Evolutionary conservation across 2,797 vertebrate species (phyloP), one percentile per base, ranked within the genome.

Genomic region (Periparus ater): DNA sequence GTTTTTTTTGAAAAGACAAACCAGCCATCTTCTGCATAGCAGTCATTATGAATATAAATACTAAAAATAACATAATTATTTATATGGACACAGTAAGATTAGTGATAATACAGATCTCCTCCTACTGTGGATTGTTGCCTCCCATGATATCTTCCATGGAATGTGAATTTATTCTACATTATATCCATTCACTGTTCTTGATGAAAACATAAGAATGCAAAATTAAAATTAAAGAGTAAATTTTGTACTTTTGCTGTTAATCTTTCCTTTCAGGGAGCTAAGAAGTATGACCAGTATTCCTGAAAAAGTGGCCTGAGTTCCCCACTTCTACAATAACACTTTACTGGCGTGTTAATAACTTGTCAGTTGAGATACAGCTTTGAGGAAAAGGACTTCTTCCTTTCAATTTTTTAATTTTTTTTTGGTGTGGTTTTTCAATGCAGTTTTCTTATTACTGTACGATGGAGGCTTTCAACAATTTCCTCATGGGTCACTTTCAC

Each of bases 11-110:
- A 82, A 91, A 83, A 91, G 80, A 40, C 30, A 84, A 91, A 80
- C 47, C 45, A 95, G 29, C n/a, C 25, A n/a, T 81, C 58, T 86
- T 75, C 54, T 89, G 13, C 89, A 51, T 84, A 68, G 87, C 76
- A 91, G 75, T 93, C 34, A 68, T 91, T 89, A 85, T 42, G 90
- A 83, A 71, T 74, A 68, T 42, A 89, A 79, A 57, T 73, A 60
- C 72, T 88, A 66, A 76, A 95, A 94, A 66, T 76, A 91, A 70
- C 20, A 6, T 16, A 27, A 66, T 94, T 92, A 72, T 93, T 93
- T 95, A 61, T 80, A 68, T 42, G 54, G 88, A 84, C 40, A 68
- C 26, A 63, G 42, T 57, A 57, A 68, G 32, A 77, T 75, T 38
- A 61, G 27, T 58, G 32, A 51, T 72, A 86, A 93, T 88, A 81